These are phyloP conservation scores for Thunnus maccoyii DNA, from an alignment of 2,113 vertebrate genomes.

Conservation along the genomic window DNA sequence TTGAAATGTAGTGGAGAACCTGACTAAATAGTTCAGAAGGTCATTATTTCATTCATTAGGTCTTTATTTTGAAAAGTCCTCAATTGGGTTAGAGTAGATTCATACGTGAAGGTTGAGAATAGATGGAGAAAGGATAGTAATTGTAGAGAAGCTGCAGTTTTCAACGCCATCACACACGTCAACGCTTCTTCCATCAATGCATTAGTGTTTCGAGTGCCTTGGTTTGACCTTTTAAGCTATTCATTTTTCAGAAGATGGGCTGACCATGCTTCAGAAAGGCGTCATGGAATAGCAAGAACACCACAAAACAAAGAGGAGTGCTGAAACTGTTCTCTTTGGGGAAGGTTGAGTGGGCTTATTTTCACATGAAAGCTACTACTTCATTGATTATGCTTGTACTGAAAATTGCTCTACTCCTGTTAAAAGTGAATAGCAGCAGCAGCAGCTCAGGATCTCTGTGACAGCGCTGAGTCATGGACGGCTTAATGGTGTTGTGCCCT, in stretches of 20 bases:
- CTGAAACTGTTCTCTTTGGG: slow-evolving; percentile 4
- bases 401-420: slow-evolving; percentile 22
- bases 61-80: neutral
- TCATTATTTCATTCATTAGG: neutral
- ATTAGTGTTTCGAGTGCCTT: slow-evolving; percentile 14
- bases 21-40: neutral
- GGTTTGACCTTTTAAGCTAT: slow-evolving; percentile 32
- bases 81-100: neutral
- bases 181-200: neutral
- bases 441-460: slow-evolving; percentile 35
- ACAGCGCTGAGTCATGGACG: slow-evolving; percentile 63
- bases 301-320: slow-evolving; percentile 18
- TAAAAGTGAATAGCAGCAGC: slow-evolving; percentile 7
- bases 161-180: neutral
- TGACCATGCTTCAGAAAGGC: neutral
- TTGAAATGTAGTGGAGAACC: neutral
- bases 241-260: slow-evolving; percentile 7
- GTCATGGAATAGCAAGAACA: slow-evolving; percentile 6
- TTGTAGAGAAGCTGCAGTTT: slow-evolving; percentile 14
- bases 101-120: neutral
- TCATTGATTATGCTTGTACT: slow-evolving; percentile 6
- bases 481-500: slow-evolving; percentile 66
- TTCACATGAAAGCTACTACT: slow-evolving; percentile 11
- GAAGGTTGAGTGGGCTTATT: slow-evolving; percentile 19
- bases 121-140: neutral